phyloP scores from a whole-genome alignment of 2,113 vertebrate genomes.

The Salvator merianae region DNA sequence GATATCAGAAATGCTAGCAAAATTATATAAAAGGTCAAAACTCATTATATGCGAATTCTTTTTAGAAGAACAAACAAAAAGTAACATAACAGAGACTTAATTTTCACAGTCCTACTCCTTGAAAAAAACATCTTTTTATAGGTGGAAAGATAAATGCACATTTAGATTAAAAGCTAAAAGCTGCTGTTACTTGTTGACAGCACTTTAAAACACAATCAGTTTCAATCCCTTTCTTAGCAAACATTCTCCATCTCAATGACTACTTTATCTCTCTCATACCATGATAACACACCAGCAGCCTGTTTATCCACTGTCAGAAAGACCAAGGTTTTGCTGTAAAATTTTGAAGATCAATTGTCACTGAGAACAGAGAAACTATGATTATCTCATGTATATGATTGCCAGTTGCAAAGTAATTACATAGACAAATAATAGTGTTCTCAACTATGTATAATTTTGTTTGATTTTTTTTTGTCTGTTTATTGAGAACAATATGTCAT shows the following conservation, averaged over 20 bases:
- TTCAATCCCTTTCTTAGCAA: conserved; percentile 10
- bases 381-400: conserved; percentile 27
- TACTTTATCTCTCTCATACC: conserved; percentile 20
- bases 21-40: not conserved
- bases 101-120: conserved; percentile 1
- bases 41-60: not conserved
- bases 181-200: not conserved
- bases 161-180: conserved; percentile 36
- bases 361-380: conserved; percentile 18
- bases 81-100: conserved; percentile 1
- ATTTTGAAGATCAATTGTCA: conserved; percentile 26
- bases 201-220: conserved; percentile 34
- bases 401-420: conserved; percentile 45
- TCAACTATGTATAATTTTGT: not conserved
- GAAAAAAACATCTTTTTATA: conserved; percentile 17
- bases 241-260: conserved; percentile 16
- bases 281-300: conserved; percentile 17
- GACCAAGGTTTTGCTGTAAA: not conserved
- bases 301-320: conserved; percentile 11
- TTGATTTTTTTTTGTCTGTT: conserved; percentile 9
- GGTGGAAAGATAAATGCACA: conserved; percentile 25
- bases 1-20: not conserved
- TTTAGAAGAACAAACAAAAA: not conserved
- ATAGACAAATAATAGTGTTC: conserved; percentile 14
- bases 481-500: not conserved